Evolutionary conservation across 2,797 vertebrate genomes (phyloP).

Genomic region (Fistularia commersonii): DNA sequence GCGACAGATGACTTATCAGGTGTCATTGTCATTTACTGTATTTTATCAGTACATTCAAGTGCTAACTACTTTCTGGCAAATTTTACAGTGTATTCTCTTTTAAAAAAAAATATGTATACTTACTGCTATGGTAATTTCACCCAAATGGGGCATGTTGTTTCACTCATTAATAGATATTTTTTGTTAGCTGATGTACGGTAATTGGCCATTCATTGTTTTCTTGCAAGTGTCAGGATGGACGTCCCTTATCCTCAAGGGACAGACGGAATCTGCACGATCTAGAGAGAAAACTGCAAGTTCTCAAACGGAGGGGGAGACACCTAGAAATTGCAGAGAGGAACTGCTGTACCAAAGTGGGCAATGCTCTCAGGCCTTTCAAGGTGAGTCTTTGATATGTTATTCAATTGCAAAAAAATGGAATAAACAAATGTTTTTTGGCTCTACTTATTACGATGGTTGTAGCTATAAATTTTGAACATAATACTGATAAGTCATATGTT

Average conservation of each 20-base stretch:
- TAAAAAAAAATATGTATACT: no score
- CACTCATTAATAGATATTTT: neutral
- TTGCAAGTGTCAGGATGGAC: slow-evolving; percentile 87
- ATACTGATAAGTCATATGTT: no score
- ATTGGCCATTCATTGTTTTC: neutral
- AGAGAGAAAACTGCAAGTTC: slow-evolving; percentile 84
- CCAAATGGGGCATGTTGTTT: no score
- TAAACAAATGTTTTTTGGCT: no score
- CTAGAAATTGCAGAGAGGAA: slow-evolving; percentile 90
- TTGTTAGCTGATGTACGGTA: slow-evolving; percentile 1
- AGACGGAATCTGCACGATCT: slow-evolving; percentile 84
- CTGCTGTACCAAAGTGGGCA: slow-evolving; percentile 90
- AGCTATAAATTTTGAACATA: no score
- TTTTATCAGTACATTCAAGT: no score
- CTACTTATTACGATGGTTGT: no score
- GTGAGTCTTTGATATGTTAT: slow-evolving; percentile 65
- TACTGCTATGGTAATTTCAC: no score
- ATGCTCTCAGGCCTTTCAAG: slow-evolving; percentile 88
- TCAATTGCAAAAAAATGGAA: slow-evolving; percentile 6
- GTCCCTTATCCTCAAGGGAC: slow-evolving; percentile 88
- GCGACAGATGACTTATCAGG: no score
- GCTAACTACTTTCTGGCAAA: no score
- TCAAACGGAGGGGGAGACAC: slow-evolving; percentile 84
- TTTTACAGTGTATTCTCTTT: no score
- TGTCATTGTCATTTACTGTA: no score